Evolutionary conservation across 2,113 vertebrate species (phyloP).

Genomic region (Ptyas mucosa): DNA sequence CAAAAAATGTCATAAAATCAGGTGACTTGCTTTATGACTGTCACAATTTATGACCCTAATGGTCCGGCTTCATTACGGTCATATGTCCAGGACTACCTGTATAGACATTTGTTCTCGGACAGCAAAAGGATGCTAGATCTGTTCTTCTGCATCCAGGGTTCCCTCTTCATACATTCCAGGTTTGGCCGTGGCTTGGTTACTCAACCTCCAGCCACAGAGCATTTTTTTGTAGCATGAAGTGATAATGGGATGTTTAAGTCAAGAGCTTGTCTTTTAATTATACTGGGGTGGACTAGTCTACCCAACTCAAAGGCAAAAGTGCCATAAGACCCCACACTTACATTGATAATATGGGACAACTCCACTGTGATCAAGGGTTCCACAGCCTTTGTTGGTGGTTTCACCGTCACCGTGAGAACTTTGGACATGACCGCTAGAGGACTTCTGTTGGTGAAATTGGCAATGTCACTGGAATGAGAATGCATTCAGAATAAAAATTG

Average conservation of each 20-base stretch:
- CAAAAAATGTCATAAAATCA: neutral
- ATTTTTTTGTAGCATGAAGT: neutral
- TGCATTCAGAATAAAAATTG: neutral
- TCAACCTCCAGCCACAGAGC: neutral
- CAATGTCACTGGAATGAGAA: neutral
- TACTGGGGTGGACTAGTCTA: neutral
- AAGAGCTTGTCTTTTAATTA: neutral
- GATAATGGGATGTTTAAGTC: neutral
- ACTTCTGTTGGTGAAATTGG: slow-evolving; percentile 63
- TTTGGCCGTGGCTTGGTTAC: neutral
- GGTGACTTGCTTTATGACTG: neutral
- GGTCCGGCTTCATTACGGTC: neutral
- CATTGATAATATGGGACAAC: slow-evolving; percentile 88
- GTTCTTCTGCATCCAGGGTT: neutral
- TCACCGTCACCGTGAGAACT: slow-evolving; percentile 90
- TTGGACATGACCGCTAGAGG: slow-evolving; percentile 89
- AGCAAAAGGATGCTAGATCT: neutral
- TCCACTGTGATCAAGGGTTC: slow-evolving; percentile 93
- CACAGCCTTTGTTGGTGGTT: slow-evolving; percentile 80
- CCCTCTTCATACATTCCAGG: neutral
- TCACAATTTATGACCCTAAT: neutral
- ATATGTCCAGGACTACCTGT: neutral
- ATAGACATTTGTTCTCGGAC: neutral
- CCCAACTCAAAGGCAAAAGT: neutral
- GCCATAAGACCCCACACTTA: slow-evolving; percentile 63